Base-by-base conservation (phyloP, 2,797 vertebrate species). In the Myripristis murdjan region DNA sequence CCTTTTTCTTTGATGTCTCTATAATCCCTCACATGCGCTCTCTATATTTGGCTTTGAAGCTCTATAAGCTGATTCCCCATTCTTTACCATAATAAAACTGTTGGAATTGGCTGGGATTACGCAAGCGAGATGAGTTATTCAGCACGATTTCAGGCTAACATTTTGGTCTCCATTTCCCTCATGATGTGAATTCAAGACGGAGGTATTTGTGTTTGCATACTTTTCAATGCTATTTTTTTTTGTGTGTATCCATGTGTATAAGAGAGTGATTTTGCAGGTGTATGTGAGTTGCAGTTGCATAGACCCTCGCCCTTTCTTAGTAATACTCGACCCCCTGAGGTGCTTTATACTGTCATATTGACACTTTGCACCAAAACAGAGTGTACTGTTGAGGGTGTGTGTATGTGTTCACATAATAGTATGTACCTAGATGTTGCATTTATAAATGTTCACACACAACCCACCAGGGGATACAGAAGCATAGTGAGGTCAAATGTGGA, bases 31-130 rank as follows among this genome's bases (percentile, higher is more conserved):
- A 81, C 77, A 81, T 69, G 64, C 58, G 2, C 76, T 87, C 90
- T 88, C 86, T 91, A 90, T 89, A 92, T 91, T 91, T 87, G 84
- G 83, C 87, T 90, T 88, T 88, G 85, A 88, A 89, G 86, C 82
- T 69, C 74, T 66, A 69, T 87, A 86, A 92, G 24, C 59, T 81
- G 84, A 91, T 90, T 89, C 71, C n/a, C 47, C 11, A 57, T 89
- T 94, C 76, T 88, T 84, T 69, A 81, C 78, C 68, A 57, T 82
- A 85, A 87, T 83, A 89, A 91, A 90, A 84, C 70, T 49, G 86
- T 74, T 68, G 66, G 67, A 90, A 89, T 81, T 79, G 73, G 88
- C 72, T 54, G 15, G 62, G 84, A 91, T 90, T 87, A 85, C 69
- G 58, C 55, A 71, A 79, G 69, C 64, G 35, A 1, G 23, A 15